Conservation (phyloP, 2,888 invertebrate species). For the Caenorhabditis sp. region DNA sequence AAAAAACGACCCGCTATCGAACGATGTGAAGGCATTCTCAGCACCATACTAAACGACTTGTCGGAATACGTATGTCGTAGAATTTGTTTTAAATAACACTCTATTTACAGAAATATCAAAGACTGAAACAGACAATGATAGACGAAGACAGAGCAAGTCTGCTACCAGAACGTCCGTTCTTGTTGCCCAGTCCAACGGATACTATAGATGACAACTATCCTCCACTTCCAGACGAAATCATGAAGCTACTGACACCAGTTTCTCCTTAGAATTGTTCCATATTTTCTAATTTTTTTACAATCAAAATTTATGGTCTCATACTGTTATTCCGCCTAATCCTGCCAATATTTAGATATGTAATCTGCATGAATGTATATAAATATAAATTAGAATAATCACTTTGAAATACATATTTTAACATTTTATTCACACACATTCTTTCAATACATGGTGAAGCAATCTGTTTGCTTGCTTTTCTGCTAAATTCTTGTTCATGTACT, state of each 20-base stretch:
- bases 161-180: too few species aligned
- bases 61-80: not conserved
- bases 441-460: constrained; percentile 41
- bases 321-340: too few species aligned
- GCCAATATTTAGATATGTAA: too few species aligned
- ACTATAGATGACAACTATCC: too few species aligned
- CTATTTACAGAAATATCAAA: not conserved
- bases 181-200: too few species aligned
- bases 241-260: too few species aligned
- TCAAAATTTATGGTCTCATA: too few species aligned
- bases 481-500: constrained; percentile 55
- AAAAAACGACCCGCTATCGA: constrained; percentile 7
- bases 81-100: not conserved
- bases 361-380: too few species aligned
- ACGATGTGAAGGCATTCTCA: constrained; percentile 4
- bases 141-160: not conserved
- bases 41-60: not conserved
- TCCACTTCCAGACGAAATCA: too few species aligned
- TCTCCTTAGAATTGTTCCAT: too few species aligned
- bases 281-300: too few species aligned
- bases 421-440: constrained; percentile 23
- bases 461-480: constrained; percentile 50
- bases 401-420: not conserved
- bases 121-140: not conserved
- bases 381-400: too few species aligned